Percentiles rank a stretch among this genome's conserved stretches.
These are phyloP conservation scores for Rhinoraja longicauda DNA, from an alignment of 2,797 vertebrate genomes.

Conservation along the genomic window DNA sequence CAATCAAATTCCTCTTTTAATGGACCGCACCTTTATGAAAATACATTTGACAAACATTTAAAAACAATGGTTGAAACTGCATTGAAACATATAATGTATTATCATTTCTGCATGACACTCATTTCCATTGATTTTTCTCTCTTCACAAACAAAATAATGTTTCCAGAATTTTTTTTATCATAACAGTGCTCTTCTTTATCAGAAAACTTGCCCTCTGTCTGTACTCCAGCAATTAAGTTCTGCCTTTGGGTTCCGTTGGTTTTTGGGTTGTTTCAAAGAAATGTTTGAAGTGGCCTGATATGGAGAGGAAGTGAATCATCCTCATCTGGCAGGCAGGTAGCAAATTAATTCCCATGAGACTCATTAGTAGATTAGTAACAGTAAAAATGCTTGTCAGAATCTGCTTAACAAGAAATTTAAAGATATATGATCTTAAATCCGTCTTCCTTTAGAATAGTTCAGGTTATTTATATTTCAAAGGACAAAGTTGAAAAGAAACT, in stretches of 20 bases:
- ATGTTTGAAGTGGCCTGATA: conserved; percentile 13
- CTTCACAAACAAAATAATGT: not conserved
- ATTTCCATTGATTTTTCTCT: not conserved
- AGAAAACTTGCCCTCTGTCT: conserved; percentile 9
- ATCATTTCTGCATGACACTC: not conserved
- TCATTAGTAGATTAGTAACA: not conserved
- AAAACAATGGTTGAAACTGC: not conserved
- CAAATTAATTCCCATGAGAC: conserved; percentile 2
- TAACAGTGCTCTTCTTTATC: not conserved
- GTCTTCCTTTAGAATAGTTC: not conserved
- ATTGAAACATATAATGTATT: not conserved
- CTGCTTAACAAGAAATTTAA: not conserved
- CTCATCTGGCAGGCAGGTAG: conserved; percentile 30
- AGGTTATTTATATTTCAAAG: not conserved
- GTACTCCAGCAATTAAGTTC: not conserved
- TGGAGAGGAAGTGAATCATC: conserved; percentile 33
- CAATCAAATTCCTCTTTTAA: not conserved
- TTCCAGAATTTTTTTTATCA: not conserved
- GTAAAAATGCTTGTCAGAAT: not conserved
- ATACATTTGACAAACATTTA: not conserved
- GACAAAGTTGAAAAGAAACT: not conserved
- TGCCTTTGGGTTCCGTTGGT: conserved; percentile 1
- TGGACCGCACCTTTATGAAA: not conserved
- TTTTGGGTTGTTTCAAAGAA: conserved; percentile 31
- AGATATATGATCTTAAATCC: not conserved